These are phyloP conservation scores for Polydesmus complanatus DNA, from an alignment of 2,888 invertebrate genomes.

Conservation along the genomic window DNA sequence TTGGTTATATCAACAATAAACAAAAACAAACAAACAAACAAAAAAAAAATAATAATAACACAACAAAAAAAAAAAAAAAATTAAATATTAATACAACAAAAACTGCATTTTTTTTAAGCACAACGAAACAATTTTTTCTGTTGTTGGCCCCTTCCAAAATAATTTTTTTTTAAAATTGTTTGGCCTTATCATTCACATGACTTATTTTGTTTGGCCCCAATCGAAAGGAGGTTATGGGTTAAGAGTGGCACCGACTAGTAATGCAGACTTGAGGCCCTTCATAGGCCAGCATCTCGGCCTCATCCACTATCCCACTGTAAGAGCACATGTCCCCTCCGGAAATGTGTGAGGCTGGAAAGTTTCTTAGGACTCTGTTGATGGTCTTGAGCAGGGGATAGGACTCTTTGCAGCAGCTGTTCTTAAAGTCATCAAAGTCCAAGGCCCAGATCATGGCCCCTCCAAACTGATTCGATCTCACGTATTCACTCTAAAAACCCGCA, in stretches of 20 bases:
- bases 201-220: too few relatives aligned
- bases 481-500: constrained; percentile 42
- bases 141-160: too few relatives aligned
- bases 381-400: constrained; percentile 61
- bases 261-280: constrained; percentile 15
- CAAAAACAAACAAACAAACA: too few relatives aligned
- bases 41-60: too few relatives aligned
- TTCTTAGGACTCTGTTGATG: constrained; percentile 53
- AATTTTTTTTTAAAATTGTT: too few relatives aligned
- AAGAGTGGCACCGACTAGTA: constrained; percentile 16
- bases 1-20: too few relatives aligned
- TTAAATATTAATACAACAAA: too few relatives aligned
- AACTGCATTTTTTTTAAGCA: too few relatives aligned
- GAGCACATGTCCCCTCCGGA: constrained; percentile 10
- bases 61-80: too few relatives aligned
- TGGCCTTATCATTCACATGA: too few relatives aligned
- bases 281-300: neutral
- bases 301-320: neutral
- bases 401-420: constrained; percentile 66
- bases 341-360: constrained; percentile 12
- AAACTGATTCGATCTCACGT: constrained; percentile 43
- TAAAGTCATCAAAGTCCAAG: constrained; percentile 61
- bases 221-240: neutral
- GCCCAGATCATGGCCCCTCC: constrained; percentile 69
- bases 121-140: too few relatives aligned